Evolutionary conservation across 2,888 invertebrate species (phyloP), one percentile per base, ranked within the genome.

Genomic region (Mechanitis mazaeus): DNA sequence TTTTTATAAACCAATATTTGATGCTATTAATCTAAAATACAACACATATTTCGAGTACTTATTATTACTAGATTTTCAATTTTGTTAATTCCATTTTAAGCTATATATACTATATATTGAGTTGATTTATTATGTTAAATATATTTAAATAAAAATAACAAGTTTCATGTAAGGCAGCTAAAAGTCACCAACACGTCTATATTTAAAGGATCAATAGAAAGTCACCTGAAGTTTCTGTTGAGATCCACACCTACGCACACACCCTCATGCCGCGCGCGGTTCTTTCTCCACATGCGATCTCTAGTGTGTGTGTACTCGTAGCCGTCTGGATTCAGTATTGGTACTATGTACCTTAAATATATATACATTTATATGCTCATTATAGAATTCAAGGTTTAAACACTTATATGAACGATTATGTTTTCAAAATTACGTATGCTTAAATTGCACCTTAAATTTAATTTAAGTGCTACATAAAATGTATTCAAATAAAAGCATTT

Each of bases 281-380:
- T 95, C 75, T 96, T 95, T 59, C 95, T 91, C 97, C 97, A 97
- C 77, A 97, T 87, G 45, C 97, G 91, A 75, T 96, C 95, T n/a
- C 88, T 90, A 0, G 92, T 93, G 78, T 96, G 96, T 0, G 96
- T 93, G 78, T 95, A 95, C 75, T 95, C 96, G 78, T 97, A 98
- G n/a, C 97, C 96, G 78, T 97, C 95, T 28, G 96, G 96, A 85
- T 96, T 96, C 61, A 94, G 84, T 20, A 95, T 92, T 1, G 95
- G 94, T 50, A 95, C 91, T 64, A 96, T 90, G 75, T 94, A 93
- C 92, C 92, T 92, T 67, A 7, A 72, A 71, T 7, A 6, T 9
- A 45, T 28, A 31, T 50, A 20, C 20, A 31, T 50, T 50, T 31
- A 31, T 50, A 31, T 50, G 3, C 3, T 31, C 31, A 9, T 50